Percentiles rank a stretch among this genome's conserved stretches.
phyloP scores from a whole-genome alignment of 2,113 vertebrate genomes.

The Cyanistes caeruleus region DNA sequence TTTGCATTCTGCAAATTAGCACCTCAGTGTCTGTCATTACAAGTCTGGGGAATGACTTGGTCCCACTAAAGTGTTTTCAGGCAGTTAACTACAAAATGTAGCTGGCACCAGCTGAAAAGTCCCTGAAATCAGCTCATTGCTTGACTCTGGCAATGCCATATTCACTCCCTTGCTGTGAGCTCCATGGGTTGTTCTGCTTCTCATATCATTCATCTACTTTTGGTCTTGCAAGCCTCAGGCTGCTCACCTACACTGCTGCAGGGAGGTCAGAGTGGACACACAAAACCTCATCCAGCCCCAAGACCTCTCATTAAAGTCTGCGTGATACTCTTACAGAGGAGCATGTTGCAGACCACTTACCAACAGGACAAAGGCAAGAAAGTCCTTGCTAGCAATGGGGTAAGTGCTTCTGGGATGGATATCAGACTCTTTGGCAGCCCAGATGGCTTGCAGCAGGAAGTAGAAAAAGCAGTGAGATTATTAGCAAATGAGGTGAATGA shows the following conservation, averaged over 20 bases:
- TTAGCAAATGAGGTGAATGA: neutral
- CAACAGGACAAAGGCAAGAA: neutral
- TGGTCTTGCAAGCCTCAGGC: neutral
- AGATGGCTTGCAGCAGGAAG: neutral
- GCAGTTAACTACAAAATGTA: neutral
- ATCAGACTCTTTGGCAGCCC: neutral
- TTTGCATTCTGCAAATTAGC: neutral
- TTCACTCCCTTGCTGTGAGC: neutral
- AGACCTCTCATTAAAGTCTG: neutral
- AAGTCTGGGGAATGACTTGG: neutral
- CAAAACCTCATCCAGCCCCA: neutral
- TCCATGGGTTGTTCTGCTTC: neutral
- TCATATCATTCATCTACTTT: neutral
- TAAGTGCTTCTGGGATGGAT: neutral
- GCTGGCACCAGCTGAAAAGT: neutral
- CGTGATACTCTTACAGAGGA: neutral
- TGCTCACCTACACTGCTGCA: neutral
- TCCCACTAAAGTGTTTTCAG: neutral
- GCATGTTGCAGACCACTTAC: neutral
- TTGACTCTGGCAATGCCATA: neutral
- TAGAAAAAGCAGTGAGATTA: neutral
- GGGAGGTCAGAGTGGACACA: neutral
- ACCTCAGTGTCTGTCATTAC: neutral
- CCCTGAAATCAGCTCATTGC: neutral
- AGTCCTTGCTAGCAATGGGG: neutral